phyloP scores from a whole-genome alignment of 2,888 invertebrate species.

The Troilus luridus region DNA sequence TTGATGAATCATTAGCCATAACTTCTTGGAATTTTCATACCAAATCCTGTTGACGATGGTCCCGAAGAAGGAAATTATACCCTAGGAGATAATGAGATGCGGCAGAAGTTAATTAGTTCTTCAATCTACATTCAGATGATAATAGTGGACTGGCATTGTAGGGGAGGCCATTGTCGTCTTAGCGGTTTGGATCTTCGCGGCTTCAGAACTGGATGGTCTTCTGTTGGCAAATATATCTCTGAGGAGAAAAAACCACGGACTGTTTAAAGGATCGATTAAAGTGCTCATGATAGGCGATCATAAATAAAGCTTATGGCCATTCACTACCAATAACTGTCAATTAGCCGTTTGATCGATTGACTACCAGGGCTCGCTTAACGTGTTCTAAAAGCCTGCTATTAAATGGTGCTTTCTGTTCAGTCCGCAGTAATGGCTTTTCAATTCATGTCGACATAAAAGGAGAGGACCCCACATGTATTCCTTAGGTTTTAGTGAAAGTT shows the following conservation, averaged over 20 bases:
- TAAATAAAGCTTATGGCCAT: not conserved
- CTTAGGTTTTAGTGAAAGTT: too few relatives aligned
- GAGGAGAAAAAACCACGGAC: not conserved
- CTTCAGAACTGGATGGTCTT: not conserved
- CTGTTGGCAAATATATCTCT: not conserved
- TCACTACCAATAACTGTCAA: not conserved
- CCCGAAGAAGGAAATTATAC: not conserved
- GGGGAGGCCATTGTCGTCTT: not conserved
- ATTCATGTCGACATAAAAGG: not conserved
- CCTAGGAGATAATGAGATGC: not conserved
- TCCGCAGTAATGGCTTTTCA: not conserved
- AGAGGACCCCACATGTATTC: too few relatives aligned
- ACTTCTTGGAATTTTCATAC: too few relatives aligned
- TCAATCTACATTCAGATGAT: not conserved
- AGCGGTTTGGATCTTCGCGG: not conserved
- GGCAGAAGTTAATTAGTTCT: slow-evolving; percentile 19
- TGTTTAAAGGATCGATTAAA: not conserved
- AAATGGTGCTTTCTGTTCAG: not conserved
- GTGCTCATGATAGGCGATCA: not conserved
- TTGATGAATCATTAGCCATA: too few relatives aligned
- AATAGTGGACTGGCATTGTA: not conserved
- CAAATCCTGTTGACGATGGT: not conserved
- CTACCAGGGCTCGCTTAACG: not conserved
- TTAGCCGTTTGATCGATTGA: not conserved
- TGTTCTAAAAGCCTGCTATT: too few relatives aligned